Base-by-base conservation (phyloP, 2,888 invertebrate genomes). In the Thera obeliscata region DNA sequence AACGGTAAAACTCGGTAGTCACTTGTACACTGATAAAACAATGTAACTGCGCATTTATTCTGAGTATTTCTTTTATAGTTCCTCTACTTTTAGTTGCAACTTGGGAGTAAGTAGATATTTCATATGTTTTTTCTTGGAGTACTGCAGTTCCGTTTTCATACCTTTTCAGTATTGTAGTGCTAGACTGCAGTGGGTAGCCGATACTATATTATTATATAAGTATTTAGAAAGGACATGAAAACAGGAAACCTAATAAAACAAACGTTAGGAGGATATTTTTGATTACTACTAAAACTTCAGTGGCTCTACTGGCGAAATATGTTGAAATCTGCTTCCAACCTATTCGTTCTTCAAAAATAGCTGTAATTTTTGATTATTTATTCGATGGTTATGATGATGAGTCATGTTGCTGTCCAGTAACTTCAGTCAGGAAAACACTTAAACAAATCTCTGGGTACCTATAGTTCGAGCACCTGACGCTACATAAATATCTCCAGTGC, bases 1-100 rank as follows among this genome's bases (percentile, higher is more conserved):
- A 86, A 86, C 82, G 83, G 81, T 82, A 80, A 76, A 52, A 68
- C 67, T 67, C 61, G 62, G 59, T 64, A 73, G 70, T 72, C 69
- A 69, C 70, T 75, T 69, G 71, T 69, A 72, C 60, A 69, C 67
- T 71, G 71, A 74, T 75, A 72, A 75, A 74, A 72, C 71, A 67
- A 57, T 69, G 74, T 75, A 60, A 63, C 68, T 68, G 64, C 64
- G 55, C 70, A 61, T 68, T 68, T 69, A 70, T 72, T 67, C 59
- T 67, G 33, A 52, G 52, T 52, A 65, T 70, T 72, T 62, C 68
- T 66, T 56, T 59, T 71, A 33, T 50, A 36, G 52, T 58, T 38
- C 22, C 36, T 12, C 6, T 12, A 61, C 60, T 61, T 58, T 46
- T 8, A 46, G 48, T 46, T 43, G 12, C 52, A 1, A 12, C 55